These are phyloP conservation scores for Solenopsis fugax DNA, from an alignment of 1,140 invertebrate species.

Conservation along the genomic window DNA sequence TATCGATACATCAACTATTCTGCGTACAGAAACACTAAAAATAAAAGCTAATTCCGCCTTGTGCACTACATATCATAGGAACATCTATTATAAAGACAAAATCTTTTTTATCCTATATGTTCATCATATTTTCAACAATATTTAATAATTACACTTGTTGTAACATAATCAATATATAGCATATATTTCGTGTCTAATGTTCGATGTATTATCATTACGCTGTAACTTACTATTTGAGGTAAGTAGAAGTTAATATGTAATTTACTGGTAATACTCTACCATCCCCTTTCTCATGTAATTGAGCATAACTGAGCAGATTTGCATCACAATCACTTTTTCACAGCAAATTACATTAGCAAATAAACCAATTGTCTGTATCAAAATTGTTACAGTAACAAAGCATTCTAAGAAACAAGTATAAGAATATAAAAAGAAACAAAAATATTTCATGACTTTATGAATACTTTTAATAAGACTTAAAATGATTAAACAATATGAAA, in stretches of 20 bases:
- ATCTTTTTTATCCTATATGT: conserved; percentile 46
- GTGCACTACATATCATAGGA: conserved; percentile 59
- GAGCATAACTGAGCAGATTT: conserved; percentile 81
- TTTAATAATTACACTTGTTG: conserved; percentile 53
- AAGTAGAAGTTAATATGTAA: conserved; percentile 61
- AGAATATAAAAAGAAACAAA: conserved; percentile 10
- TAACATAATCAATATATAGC: conserved; percentile 58
- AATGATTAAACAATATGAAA: neutral
- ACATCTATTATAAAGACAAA: conserved; percentile 65
- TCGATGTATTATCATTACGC: conserved; percentile 71
- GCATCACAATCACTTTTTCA: conserved; percentile 79
- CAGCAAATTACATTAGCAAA: conserved; percentile 41
- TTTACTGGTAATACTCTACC: conserved; percentile 41
- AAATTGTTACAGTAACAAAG: neutral
- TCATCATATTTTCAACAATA: conserved; percentile 59
- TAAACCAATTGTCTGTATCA: neutral
- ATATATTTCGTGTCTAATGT: conserved; percentile 61
- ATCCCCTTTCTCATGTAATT: conserved; percentile 68
- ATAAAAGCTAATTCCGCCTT: conserved; percentile 59
- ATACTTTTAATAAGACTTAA: neutral
- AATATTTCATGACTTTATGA: conserved; percentile 28
- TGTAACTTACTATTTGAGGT: conserved; percentile 57
- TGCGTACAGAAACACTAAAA: conserved; percentile 58
- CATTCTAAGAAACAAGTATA: conserved; percentile 18
- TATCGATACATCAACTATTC: conserved; percentile 29